phyloP scores from a whole-genome alignment of 1,140 invertebrate genomes.

The Leptinotarsa texana region DNA sequence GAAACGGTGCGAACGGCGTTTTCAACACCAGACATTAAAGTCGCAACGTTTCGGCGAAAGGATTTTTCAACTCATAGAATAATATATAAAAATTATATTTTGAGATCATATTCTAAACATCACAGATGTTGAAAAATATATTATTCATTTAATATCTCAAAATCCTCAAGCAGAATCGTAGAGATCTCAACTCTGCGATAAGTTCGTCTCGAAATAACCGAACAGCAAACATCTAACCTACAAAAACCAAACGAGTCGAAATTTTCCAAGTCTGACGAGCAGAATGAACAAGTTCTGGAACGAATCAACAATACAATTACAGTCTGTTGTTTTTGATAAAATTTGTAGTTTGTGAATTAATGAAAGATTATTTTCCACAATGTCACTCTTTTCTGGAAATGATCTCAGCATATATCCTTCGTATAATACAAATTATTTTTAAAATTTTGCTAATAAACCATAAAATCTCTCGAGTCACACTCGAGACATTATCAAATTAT shows the following conservation, averaged over 20 bases:
- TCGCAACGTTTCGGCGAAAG: not conserved
- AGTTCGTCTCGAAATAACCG: conserved; percentile 20
- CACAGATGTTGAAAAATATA: conserved; percentile 32
- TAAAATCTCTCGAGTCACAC: no score
- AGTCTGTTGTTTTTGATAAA: no score
- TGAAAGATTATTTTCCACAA: no score
- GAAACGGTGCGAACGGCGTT: not conserved
- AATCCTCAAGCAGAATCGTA: conserved; percentile 28
- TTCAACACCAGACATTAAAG: not conserved
- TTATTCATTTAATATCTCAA: conserved; percentile 32
- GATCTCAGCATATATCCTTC: no score
- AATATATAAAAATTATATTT: conserved; percentile 31
- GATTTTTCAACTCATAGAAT: conserved; percentile 7
- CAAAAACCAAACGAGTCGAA: conserved; percentile 5
- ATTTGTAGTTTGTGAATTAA: no score
- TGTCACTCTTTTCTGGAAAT: no score
- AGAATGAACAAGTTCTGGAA: no score
- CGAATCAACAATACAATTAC: no score
- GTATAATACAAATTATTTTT: no score
- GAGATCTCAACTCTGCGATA: not conserved
- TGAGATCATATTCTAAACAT: conserved; percentile 33
- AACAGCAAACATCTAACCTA: not conserved
- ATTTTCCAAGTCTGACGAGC: not conserved
- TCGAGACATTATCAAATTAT: no score
- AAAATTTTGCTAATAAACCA: no score